Evolutionary conservation across 2,888 invertebrate species (phyloP), one percentile per base, ranked within the genome.

Genomic region (Troglohyphantes excavatus): DNA sequence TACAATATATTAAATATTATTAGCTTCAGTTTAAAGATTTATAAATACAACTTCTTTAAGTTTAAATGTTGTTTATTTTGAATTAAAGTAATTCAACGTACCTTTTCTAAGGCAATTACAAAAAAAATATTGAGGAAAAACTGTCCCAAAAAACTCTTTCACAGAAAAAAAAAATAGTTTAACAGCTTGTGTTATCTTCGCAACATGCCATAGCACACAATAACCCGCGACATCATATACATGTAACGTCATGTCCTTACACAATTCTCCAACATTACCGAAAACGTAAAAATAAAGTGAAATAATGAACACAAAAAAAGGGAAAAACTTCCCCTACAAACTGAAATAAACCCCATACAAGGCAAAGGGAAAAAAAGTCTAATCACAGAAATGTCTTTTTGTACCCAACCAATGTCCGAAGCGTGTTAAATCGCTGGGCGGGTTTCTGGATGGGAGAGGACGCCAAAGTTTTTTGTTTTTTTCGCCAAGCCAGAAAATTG

Each of bases 341-440:
- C 79, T 68, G 79, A 81, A 81, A 81, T 81, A 68, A 81, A 81
- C n/a, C 53, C 53, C 9, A 53, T 5, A n/a, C 53, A 53, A 53
- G 53, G 17, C 53, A n/a, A 53, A 17, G n/a, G 17, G 53, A 53
- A 17, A 53, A 53, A n/a, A 13, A 53, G 17, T n/a, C 78, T 86
- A 87, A 87, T 87, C 87, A 87, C 79, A 72, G 79, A 73, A 87
- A 87, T 87, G 87, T 79, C 87, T 79, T 87, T 72, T 67, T 11
- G 33, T 23, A 65, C 39, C 61, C 59, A 7, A 53, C 26, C 70
- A 87, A 79, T 87, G 87, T 87, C 87, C 53, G 63, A 29, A 5
- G 79, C 87, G 87, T 79, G 79, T 79, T 87, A 87, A 87, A 79
- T 79, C 68, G 76, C 26, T 23, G 76, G 76, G 17, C 53, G 33